Base-by-base conservation (phyloP, 2,888 invertebrate species). In the Agrenia bidenticulata region DNA sequence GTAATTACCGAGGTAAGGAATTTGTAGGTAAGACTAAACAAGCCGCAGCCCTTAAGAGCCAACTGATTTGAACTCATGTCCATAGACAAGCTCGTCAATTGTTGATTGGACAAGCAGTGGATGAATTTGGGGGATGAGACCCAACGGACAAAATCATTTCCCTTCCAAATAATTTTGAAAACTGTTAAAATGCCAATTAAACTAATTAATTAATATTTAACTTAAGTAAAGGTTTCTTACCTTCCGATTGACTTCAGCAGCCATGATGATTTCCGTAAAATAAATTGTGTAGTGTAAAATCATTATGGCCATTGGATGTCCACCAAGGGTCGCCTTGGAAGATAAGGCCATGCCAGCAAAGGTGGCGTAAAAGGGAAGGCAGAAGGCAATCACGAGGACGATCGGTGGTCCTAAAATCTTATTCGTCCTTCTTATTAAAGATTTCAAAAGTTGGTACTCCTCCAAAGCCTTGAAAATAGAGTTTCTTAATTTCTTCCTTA, bases 131-230 rank as follows among this genome's bases (percentile, higher is more conserved):
- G 62, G 7, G 59, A 45, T 4, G 65, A 39, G 7, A 66, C 63
- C 66, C 69, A 66, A 13, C 56, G 53, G 21, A 65, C 63, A 41
- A 69, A 69, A 9, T 65, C 66, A 17, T 66, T 63, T 2, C 63
- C 66, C 69, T 69, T 24, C 13, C 5, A 7, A 23, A 32, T n/a
- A n/a, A n/a, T n/a, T n/a, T n/a, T n/a, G n/a, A n/a, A n/a, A n/a
- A n/a, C n/a, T n/a, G n/a, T n/a, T n/a, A n/a, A n/a, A n/a, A n/a
- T 11, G 32, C 11, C 32, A 32, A 32, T 32, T 32, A 32, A 32
- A 32, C 11, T 32, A n/a, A n/a, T n/a, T n/a, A n/a, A n/a, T n/a
- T n/a, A n/a, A n/a, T n/a, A n/a, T n/a, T n/a, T n/a, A n/a, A 11
- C 32, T 32, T 4, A 32, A 32, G 32, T 11, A 32, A 32, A 32